A percentile compares a stretch with the other conserved stretches of the same genome.
Evolutionary conservation across 2,113 vertebrate genomes (phyloP).

Genomic region (Menidia beryllina): DNA sequence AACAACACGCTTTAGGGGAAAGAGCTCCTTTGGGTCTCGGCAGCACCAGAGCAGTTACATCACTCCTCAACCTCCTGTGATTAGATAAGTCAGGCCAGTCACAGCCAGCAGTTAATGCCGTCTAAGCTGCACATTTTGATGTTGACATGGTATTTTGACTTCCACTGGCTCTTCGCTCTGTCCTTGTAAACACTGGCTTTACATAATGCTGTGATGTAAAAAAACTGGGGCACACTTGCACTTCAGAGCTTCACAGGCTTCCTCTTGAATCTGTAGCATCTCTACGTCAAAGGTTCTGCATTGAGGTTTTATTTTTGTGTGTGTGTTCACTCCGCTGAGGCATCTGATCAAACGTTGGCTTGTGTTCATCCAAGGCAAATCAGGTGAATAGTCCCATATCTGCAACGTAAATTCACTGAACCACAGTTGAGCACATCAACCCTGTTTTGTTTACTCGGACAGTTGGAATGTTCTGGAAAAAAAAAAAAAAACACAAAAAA

Average conservation of each 20-base stretch:
- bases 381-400: background rate
- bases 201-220: constrained; percentile 60
- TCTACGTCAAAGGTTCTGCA: constrained; percentile 6
- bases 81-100: constrained; percentile 24
- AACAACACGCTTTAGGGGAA: background rate
- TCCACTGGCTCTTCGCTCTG: constrained; percentile 26
- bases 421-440: background rate
- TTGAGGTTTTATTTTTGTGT: background rate
- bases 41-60: constrained; percentile 25
- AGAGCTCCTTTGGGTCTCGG: constrained; percentile 3
- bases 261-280: constrained; percentile 7
- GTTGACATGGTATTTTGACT: constrained; percentile 35
- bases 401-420: constrained; percentile 11
- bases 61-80: constrained; percentile 4
- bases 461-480: constrained; percentile 78
- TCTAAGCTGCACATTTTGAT: constrained; percentile 43
- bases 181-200: constrained; percentile 48
- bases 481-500: constrained; percentile 32
- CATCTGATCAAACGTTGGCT: background rate
- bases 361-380: background rate
- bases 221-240: constrained; percentile 53
- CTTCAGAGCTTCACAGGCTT: constrained; percentile 24
- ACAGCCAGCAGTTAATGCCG: constrained; percentile 36
- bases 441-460: constrained; percentile 55
- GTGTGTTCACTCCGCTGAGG: background rate